phyloP scores from a whole-genome alignment of 1,140 invertebrate species.

The Drosophila subobscura region DNA sequence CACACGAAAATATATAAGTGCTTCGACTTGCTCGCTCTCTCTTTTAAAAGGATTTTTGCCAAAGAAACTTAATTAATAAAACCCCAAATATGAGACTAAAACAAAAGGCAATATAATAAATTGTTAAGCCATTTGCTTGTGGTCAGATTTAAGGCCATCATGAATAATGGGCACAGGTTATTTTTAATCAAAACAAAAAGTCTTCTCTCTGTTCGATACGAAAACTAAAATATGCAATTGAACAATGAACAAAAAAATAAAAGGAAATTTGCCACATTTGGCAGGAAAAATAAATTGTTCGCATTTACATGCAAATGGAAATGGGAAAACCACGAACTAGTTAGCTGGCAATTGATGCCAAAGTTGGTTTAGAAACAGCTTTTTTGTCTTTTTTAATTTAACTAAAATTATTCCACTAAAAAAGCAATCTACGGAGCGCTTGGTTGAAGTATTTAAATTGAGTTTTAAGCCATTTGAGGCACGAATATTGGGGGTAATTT shows the following conservation, averaged over 20 bases:
- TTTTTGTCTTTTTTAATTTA: constrained; percentile 2
- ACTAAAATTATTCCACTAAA: neutral
- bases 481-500: too few species aligned
- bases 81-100: neutral
- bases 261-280: neutral
- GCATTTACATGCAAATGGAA: constrained; percentile 12
- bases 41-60: constrained; percentile 24
- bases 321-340: neutral
- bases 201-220: neutral
- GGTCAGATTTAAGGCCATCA: neutral
- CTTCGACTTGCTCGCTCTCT: constrained; percentile 3
- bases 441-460: too few species aligned
- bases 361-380: neutral
- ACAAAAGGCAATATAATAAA: constrained; percentile 9
- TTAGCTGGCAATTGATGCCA: neutral
- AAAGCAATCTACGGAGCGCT: too few species aligned
- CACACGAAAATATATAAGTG: constrained; percentile 27
- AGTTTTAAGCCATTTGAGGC: too few species aligned
- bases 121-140: constrained; percentile 11
- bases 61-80: constrained; percentile 35
- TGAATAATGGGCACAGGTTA: constrained; percentile 5
- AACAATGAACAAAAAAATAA: neutral
- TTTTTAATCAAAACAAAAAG: too few species aligned
- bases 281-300: neutral
- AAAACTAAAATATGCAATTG: constrained; percentile 6